phyloP scores from a whole-genome alignment of 2,113 vertebrate genomes.

The Dromiciops gliroides region DNA sequence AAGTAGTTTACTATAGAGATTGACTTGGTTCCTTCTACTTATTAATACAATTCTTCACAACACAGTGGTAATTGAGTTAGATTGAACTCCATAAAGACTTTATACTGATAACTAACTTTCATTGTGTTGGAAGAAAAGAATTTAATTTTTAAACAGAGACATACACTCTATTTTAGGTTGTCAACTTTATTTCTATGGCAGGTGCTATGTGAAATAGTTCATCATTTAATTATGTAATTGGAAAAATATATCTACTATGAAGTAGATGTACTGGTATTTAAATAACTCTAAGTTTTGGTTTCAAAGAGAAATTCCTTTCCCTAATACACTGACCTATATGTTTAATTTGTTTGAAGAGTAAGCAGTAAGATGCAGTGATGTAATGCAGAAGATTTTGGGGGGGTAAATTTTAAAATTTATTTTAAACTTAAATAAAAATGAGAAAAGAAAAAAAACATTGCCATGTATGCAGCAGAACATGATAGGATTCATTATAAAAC shows the following conservation, averaged over 20 bases:
- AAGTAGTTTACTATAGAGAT: background rate
- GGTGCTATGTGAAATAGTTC: background rate
- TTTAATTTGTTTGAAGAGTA: conserved; percentile 38
- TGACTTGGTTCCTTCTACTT: background rate
- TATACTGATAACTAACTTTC: background rate
- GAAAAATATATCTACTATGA: conserved; percentile 21
- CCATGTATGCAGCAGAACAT: too few relatives aligned
- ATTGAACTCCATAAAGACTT: background rate
- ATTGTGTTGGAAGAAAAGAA: conserved; percentile 15
- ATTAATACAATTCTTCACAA: background rate
- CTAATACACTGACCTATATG: background rate
- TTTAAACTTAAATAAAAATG: too few relatives aligned
- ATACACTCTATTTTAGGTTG: background rate
- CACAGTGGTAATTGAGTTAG: background rate
- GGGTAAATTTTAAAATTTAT: too few relatives aligned
- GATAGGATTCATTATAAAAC: too few relatives aligned
- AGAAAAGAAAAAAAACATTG: too few relatives aligned
- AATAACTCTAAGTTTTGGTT: conserved; percentile 13
- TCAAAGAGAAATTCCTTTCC: conserved; percentile 15
- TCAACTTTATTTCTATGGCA: conserved; percentile 5
- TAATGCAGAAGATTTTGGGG: conserved; percentile 15
- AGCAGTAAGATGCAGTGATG: background rate
- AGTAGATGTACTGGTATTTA: background rate
- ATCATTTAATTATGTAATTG: conserved; percentile 13
- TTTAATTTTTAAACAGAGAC: background rate